phyloP scores from a whole-genome alignment of 2,113 vertebrate species.

The Scomber japonicus region DNA sequence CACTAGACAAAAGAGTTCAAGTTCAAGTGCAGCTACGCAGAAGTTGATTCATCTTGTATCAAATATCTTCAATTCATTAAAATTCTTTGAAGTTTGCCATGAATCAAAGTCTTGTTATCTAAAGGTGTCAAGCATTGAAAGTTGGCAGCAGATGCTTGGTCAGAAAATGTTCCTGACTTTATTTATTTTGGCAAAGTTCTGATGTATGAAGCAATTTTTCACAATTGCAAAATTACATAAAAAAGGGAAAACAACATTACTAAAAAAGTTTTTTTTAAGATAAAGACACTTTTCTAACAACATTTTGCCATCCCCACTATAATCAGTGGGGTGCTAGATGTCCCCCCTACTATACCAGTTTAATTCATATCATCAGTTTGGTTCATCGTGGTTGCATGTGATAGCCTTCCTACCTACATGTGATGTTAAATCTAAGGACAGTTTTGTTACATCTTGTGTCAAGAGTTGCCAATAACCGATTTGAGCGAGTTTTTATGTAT shows the following conservation, averaged over 20 bases:
- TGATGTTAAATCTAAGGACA: slow-evolving; percentile 25
- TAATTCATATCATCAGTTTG: slow-evolving; percentile 1
- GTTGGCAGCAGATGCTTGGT: neutral
- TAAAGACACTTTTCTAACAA: too few relatives aligned
- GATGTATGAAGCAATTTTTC: too few relatives aligned
- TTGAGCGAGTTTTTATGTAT: slow-evolving; percentile 42
- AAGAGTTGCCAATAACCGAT: slow-evolving; percentile 24
- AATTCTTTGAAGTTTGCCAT: neutral
- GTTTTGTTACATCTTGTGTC: slow-evolving; percentile 48
- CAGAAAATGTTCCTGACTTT: neutral
- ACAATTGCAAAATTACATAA: too few relatives aligned
- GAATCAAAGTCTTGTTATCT: neutral
- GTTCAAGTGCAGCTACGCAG: neutral
- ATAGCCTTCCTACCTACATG: slow-evolving; percentile 7
- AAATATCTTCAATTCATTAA: neutral
- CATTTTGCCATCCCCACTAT: neutral
- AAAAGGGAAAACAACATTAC: too few relatives aligned
- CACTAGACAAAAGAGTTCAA: slow-evolving; percentile 34
- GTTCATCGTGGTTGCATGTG: slow-evolving; percentile 8
- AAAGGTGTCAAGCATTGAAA: slow-evolving; percentile 13
- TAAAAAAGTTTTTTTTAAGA: too few relatives aligned
- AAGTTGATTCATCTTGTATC: slow-evolving; percentile 10
- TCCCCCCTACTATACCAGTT: neutral
- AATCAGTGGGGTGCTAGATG: slow-evolving; percentile 3
- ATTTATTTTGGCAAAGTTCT: too few relatives aligned